Conservation (phyloP, 2,113 vertebrate genomes). For the Orientallactaga bullata region DNA sequence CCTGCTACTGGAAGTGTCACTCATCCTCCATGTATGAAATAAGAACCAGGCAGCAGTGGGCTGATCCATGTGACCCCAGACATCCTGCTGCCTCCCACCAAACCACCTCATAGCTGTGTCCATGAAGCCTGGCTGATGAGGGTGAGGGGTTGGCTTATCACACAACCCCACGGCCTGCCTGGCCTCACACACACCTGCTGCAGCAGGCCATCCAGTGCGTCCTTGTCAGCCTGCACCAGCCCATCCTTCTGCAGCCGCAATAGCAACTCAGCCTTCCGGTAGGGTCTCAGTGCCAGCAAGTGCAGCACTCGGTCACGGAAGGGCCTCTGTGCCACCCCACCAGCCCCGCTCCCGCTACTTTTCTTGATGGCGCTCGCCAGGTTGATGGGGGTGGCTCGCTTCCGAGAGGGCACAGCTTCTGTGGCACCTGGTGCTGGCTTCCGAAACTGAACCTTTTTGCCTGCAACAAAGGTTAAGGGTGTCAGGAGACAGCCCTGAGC, state of each 20-base stretch:
- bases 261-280: conserved; percentile 96
- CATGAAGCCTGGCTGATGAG: neutral
- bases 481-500: neutral
- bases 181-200: conserved; percentile 90
- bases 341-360: conserved; percentile 46
- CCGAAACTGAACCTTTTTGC: conserved; percentile 96
- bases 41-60: no score
- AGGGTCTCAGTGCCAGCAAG: conserved; percentile 97
- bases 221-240: conserved; percentile 93
- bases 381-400: conserved; percentile 94
- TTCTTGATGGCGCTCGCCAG: conserved; percentile 94
- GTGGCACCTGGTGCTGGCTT: conserved; percentile 92
- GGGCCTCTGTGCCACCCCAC: conserved; percentile 89
- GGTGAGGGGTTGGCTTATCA: no score
- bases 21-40: no score
- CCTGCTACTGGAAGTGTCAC: no score
- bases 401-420: conserved; percentile 93
- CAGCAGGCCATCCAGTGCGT: conserved; percentile 94
- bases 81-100: no score
- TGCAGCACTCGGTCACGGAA: conserved; percentile 95
- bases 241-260: conserved; percentile 97
- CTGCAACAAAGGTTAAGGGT: conserved; percentile 83
- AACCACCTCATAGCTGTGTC: neutral
- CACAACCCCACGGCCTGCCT: neutral
- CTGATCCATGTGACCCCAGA: no score